These are phyloP conservation scores for Medauroidea extradentata DNA, from an alignment of 1,140 invertebrate species.

Conservation along the genomic window DNA sequence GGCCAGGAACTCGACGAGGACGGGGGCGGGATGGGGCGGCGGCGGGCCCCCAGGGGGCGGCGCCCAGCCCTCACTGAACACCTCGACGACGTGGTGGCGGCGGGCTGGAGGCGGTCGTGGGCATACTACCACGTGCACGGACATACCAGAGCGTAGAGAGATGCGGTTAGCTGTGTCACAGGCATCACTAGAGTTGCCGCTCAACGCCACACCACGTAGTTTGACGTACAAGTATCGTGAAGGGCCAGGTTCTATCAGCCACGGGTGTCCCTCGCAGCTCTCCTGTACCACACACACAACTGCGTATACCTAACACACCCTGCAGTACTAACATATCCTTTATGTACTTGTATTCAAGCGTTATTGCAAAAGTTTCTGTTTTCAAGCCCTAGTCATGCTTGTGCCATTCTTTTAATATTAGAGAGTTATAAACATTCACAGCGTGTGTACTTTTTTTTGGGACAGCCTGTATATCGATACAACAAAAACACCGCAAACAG, in stretches of 20 bases:
- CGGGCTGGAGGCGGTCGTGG: conserved; percentile 55
- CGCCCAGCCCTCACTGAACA: conserved; percentile 80
- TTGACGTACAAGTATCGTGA: conserved; percentile 66
- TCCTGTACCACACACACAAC: no score
- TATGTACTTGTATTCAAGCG: no score
- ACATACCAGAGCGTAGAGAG: conserved; percentile 62
- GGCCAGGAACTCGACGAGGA: conserved; percentile 72
- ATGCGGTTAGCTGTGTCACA: conserved; percentile 68
- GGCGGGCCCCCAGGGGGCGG: conserved; percentile 31
- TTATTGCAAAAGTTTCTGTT: no score
- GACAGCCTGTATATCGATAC: no score
- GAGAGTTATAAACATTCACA: no score
- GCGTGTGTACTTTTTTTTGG: no score
- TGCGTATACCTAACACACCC: no score
- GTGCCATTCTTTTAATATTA: no score
- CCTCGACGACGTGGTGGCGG: conserved; percentile 60
- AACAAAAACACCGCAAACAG: no score
- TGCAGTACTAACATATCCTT: no score
- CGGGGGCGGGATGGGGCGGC: conserved; percentile 57
- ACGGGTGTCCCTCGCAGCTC: conserved; percentile 69
- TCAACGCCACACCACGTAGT: conserved; percentile 56
- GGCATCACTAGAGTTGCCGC: conserved; percentile 48
- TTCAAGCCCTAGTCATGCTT: no score
- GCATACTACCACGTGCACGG: conserved; percentile 62
- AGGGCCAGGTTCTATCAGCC: conserved; percentile 68